A percentile compares a stretch with the other conserved stretches of the same genome.
Evolutionary conservation across 2,888 invertebrate species (phyloP).

Genomic region (Cephus runcator): DNA sequence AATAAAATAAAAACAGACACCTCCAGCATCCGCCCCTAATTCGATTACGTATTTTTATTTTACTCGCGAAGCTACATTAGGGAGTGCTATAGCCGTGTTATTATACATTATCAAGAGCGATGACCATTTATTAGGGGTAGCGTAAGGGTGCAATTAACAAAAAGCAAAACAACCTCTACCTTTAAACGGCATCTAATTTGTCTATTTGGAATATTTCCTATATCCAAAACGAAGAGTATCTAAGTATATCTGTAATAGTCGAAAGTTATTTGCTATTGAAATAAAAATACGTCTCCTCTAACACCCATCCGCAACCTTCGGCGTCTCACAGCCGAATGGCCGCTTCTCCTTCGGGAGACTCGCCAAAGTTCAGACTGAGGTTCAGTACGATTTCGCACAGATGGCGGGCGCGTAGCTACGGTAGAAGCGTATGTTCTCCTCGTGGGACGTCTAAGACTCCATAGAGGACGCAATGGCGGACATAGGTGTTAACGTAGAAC

Average conservation of each 20-base stretch:
- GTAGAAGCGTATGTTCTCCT: neutral
- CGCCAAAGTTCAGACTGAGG: neutral
- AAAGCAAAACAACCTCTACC: neutral
- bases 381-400: neutral
- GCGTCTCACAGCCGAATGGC: neutral
- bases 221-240: neutral
- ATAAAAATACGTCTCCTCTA: neutral
- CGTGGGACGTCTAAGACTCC: neutral
- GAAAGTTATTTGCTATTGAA: neutral
- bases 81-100: neutral
- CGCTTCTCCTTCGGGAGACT: neutral
- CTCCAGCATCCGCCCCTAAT: neutral
- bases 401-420: neutral
- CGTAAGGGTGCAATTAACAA: too few relatives aligned
- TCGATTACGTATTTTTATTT: neutral
- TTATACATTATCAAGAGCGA: neutral
- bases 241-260: neutral
- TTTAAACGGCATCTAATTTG: neutral
- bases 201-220: neutral
- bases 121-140: neutral
- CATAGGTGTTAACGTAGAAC: neutral
- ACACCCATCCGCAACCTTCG: neutral
- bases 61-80: neutral
- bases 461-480: neutral
- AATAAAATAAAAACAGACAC: neutral